These are phyloP conservation scores for Cololabis saira DNA, from an alignment of 2,113 vertebrate genomes.

Conservation along the genomic window DNA sequence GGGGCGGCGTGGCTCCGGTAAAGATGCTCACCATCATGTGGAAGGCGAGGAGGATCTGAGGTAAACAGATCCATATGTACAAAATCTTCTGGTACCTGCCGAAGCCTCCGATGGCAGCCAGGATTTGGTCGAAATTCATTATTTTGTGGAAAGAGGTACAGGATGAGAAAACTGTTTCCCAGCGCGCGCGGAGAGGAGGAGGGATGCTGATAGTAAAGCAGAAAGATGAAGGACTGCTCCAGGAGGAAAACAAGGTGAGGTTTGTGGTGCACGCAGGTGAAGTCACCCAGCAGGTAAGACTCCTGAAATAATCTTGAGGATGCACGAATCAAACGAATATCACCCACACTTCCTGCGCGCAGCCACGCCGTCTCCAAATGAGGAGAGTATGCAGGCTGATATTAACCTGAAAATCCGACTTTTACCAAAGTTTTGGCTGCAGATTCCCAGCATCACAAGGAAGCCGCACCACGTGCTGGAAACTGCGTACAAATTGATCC, in stretches of 20 bases:
- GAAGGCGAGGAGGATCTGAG: constrained; percentile 77
- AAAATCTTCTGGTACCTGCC: constrained; percentile 79
- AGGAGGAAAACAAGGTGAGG: constrained; percentile 12
- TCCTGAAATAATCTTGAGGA: neutral
- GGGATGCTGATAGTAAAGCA: neutral
- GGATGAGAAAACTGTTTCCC: neutral
- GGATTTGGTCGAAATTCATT: constrained; percentile 81
- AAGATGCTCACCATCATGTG: constrained; percentile 83
- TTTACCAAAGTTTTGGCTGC: neutral
- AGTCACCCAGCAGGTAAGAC: neutral
- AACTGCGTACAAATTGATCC: too few species aligned
- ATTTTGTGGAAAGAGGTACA: neutral
- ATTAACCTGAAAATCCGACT: neutral
- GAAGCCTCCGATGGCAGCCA: constrained; percentile 75
- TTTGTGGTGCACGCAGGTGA: neutral
- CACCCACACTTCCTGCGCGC: neutral
- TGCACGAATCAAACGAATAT: neutral
- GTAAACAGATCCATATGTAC: constrained; percentile 82
- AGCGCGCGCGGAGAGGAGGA: neutral
- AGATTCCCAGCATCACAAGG: neutral
- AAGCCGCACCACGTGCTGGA: too few species aligned
- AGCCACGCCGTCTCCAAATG: too few species aligned
- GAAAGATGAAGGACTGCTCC: neutral
- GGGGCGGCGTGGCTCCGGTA: constrained; percentile 74
- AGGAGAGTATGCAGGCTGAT: neutral